phyloP scores from a whole-genome alignment of 2,797 vertebrate genomes.

The Cossypha polioptera region DNA sequence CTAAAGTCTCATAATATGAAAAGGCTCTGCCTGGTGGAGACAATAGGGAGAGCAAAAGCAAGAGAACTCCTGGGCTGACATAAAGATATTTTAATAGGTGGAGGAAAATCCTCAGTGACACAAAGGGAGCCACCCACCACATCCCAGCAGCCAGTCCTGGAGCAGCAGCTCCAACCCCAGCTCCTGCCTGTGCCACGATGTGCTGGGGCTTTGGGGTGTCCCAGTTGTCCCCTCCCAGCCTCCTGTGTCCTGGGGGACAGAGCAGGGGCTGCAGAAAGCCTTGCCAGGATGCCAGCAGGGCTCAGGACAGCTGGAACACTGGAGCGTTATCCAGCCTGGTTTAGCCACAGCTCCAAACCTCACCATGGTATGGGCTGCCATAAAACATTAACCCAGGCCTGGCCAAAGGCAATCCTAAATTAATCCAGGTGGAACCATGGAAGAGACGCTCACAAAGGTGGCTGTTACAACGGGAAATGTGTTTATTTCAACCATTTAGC shows the following conservation, averaged over 20 bases:
- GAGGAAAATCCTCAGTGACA: neutral
- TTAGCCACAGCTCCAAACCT: neutral
- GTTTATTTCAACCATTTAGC: neutral
- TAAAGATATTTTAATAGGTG: neutral
- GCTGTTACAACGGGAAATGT: neutral
- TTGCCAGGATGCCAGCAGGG: neutral
- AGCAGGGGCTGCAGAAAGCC: rapidly evolving
- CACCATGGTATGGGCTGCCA: rapidly evolving
- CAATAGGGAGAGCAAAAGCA: neutral
- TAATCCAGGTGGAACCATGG: neutral
- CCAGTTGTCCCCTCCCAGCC: rapidly evolving
- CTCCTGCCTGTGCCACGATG: rapidly evolving
- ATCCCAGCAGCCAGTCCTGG: neutral
- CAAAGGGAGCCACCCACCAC: rapidly evolving
- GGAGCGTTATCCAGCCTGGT: rapidly evolving
- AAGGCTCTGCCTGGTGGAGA: neutral
- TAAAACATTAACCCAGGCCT: neutral
- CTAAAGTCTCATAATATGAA: rapidly evolving
- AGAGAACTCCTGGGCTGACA: neutral
- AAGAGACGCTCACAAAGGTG: neutral
- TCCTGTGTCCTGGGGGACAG: too few species aligned
- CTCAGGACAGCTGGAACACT: rapidly evolving
- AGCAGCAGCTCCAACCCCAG: neutral
- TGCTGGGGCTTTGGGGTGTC: rapidly evolving
- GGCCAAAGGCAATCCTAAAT: neutral